Conservation (phyloP, 2,888 invertebrate genomes). For the Ophioninae sp. region DNA sequence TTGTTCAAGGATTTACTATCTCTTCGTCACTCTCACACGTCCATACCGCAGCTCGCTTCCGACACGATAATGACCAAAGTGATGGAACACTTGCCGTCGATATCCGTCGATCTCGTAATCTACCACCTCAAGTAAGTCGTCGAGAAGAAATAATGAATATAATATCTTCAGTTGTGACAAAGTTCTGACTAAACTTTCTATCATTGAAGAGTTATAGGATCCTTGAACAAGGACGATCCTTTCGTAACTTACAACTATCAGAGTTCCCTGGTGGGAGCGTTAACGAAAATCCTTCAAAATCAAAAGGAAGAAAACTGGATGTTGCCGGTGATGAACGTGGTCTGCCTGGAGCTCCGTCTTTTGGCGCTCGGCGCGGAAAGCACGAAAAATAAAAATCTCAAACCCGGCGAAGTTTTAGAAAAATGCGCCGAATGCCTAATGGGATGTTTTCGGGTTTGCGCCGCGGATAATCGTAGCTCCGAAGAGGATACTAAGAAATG, state of each 20-base stretch:
- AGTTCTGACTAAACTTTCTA: slow-evolving; percentile 3
- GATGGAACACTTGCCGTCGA: slow-evolving; percentile 74
- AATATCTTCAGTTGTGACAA: neutral
- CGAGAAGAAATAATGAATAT: neutral
- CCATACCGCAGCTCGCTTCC: slow-evolving; percentile 71
- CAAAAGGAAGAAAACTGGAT: slow-evolving; percentile 98
- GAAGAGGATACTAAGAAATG: slow-evolving; percentile 96
- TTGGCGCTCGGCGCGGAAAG: slow-evolving; percentile 91
- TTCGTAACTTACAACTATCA: slow-evolving; percentile 89
- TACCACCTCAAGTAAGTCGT: slow-evolving; percentile 76
- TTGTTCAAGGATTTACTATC: slow-evolving; percentile 74
- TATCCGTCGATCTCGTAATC: slow-evolving; percentile 76
- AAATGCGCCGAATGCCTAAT: slow-evolving; percentile 96
- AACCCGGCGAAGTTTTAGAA: slow-evolving; percentile 89
- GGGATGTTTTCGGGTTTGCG: slow-evolving; percentile 96
- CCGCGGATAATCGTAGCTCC: slow-evolving; percentile 94
- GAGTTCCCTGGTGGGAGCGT: slow-evolving; percentile 88
- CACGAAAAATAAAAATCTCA: slow-evolving; percentile 81
- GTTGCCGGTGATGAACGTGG: slow-evolving; percentile 94
- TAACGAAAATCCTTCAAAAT: slow-evolving; percentile 91
- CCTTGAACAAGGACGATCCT: slow-evolving; percentile 81
- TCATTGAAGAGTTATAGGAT: slow-evolving; percentile 82
- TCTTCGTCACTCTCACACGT: slow-evolving; percentile 72
- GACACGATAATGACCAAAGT: slow-evolving; percentile 74
- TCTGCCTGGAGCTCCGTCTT: slow-evolving; percentile 94